Conservation (phyloP, 2,113 vertebrate species). For the Hemichromis elongatus region DNA sequence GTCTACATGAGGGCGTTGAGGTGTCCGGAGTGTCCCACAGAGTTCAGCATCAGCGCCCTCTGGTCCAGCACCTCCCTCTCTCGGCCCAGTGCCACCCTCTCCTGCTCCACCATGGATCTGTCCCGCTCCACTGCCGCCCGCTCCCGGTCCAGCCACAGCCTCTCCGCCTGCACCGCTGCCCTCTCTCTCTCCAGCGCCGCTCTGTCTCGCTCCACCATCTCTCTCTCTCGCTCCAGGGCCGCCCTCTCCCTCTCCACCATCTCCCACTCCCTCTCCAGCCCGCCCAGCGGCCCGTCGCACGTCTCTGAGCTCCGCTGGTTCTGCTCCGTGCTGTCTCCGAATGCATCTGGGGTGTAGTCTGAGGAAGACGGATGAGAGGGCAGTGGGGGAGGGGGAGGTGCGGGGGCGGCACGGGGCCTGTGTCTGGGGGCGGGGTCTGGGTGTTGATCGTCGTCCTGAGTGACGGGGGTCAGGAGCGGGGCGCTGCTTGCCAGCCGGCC, state of each 20-base stretch:
- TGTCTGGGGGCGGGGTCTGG: slow-evolving; percentile 13
- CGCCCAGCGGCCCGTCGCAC: slow-evolving; percentile 23
- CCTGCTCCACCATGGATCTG: slow-evolving; percentile 66
- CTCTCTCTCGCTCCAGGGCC: slow-evolving; percentile 47
- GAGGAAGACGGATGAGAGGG: slow-evolving; percentile 3
- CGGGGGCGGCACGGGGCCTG: background rate
- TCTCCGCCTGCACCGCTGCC: slow-evolving; percentile 60
- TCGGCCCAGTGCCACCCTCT: slow-evolving; percentile 52
- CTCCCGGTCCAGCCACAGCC: slow-evolving; percentile 64
- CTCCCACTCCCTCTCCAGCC: slow-evolving; percentile 61
- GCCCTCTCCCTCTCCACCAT: slow-evolving; percentile 46
- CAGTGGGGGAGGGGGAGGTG: background rate
- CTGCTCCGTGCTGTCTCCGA: background rate
- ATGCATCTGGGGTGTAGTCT: slow-evolving; percentile 27
- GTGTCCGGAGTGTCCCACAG: slow-evolving; percentile 53
- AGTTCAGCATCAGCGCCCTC: slow-evolving; percentile 60
- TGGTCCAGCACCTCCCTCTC: slow-evolving; percentile 65
- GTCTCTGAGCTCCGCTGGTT: slow-evolving; percentile 2
- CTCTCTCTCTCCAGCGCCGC: slow-evolving; percentile 60
- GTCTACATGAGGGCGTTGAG: slow-evolving; percentile 55
- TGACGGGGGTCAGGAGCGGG: slow-evolving; percentile 53
- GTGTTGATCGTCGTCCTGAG: slow-evolving; percentile 31
- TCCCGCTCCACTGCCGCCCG: slow-evolving; percentile 58
- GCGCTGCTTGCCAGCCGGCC: slow-evolving; percentile 60
- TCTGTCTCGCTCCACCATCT: slow-evolving; percentile 54